Evolutionary conservation across 1,140 invertebrate genomes (phyloP), one percentile per base, ranked within the genome.

Genomic region (Brachionus sp.): DNA sequence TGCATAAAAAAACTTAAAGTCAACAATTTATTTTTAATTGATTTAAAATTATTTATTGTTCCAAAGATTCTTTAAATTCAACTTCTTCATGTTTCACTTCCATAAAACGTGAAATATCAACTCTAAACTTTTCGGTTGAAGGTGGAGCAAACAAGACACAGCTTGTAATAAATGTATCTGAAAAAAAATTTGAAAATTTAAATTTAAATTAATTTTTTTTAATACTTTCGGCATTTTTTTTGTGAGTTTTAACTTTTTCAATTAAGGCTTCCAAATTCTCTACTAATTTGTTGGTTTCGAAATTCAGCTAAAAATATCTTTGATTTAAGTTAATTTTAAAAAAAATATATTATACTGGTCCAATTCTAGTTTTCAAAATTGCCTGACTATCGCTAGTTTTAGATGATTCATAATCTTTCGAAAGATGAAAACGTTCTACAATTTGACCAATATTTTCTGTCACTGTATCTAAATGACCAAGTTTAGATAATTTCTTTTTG

Each of bases 51-150:
- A n/a, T 35, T 33, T 75, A 75, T 75, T 75, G 70, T 23, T 13
- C 70, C 19, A 29, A 9, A 46, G 70, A 29, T 29, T 75, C 70
- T 25, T 75, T 33, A 23, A 50, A 46, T 37, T 19, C 12, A 3
- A 10, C 53, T 42, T 68, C 62, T 66, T 68, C 62, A 44, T 66
- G 25, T 42, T 7, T 4, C 13, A 12, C 35, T 37, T 39, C 12
- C 12, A 42, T 5, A 44, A 82, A 82, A 35, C 57, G 57, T 29
- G 62, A 53, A 19, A 82, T 44, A 44, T 82, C 80, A 29, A 82
- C 80, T 44, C 23, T 42, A 37, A 82, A 82, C 23, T 82, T 66
- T 82, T 82, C 80, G 1, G 80, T 82, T n/a, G 80, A 82, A 7
- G 80, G 80, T 70, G 80, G 62, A 33, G 57, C 44, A 53, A 16